These are phyloP conservation scores for honey bee (Apis mellifera) DNA, from an alignment of 1,140 invertebrate genomes.

Conservation along the genomic window Amel_HAv3.1 CM009933.2:3783001-3783500, in stretches of 20 bases:
- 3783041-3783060: neutral
- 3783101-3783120: neutral
- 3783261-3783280: neutral
- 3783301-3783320: neutral
- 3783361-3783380: neutral
- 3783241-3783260: neutral
- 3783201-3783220: neutral
- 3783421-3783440: neutral
- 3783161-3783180: neutral
- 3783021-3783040: neutral
- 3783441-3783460: neutral
- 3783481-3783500: neutral
- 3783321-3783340: neutral
- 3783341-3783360: neutral
- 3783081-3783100: neutral
- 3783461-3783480: neutral
- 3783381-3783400: neutral
- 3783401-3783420: neutral
- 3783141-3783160: slow-evolving; percentile 20
- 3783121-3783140: neutral
- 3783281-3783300: neutral
- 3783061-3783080: neutral
- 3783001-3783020: too few species aligned
- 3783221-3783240: neutral
- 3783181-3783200: neutral